A percentile compares a stretch with the other conserved stretches of the same genome.
phyloP scores from a whole-genome alignment of 2,888 invertebrate genomes.

The Drosophila macrospina region DNA sequence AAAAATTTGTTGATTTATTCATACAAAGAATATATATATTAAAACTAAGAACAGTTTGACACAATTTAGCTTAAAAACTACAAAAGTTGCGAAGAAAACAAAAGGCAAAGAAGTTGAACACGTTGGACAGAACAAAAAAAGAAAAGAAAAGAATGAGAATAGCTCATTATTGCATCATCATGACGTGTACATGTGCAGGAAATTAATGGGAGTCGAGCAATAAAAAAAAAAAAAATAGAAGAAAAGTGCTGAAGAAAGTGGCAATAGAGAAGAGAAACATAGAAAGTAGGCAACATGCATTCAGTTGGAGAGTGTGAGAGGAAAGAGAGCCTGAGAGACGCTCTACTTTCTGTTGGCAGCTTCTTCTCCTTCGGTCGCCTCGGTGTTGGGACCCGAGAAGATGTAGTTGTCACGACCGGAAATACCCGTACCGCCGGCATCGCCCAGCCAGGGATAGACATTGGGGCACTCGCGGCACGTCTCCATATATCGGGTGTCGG shows the following conservation, averaged over 20 bases:
- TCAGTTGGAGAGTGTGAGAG: not conserved
- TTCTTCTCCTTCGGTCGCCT: conserved; percentile 25
- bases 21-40: conserved; percentile 58
- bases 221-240: conserved; percentile 11
- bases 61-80: conserved; percentile 70
- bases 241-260: not conserved
- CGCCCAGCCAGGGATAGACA: conserved; percentile 94
- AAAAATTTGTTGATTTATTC: conserved; percentile 71
- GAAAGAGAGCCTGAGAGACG: not conserved
- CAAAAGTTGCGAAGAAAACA: conserved; percentile 25
- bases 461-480: conserved; percentile 95
- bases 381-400: conserved; percentile 63
- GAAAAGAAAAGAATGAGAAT: conserved; percentile 13
- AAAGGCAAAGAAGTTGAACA: conserved; percentile 11
- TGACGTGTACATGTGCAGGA: conserved; percentile 54
- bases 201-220: conserved; percentile 30
- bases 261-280: not conserved
- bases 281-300: conserved; percentile 1
- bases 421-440: conserved; percentile 93
- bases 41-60: conserved; percentile 71
- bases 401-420: conserved; percentile 91
- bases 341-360: conserved; percentile 34
- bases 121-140: not conserved
- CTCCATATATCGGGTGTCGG: conserved; percentile 94
- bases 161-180: conserved; percentile 49